A percentile compares a stretch with the other conserved stretches of the same genome.
Evolutionary conservation across 2,888 invertebrate species (phyloP).

Genomic region (Pristionchus maxplancki): DNA sequence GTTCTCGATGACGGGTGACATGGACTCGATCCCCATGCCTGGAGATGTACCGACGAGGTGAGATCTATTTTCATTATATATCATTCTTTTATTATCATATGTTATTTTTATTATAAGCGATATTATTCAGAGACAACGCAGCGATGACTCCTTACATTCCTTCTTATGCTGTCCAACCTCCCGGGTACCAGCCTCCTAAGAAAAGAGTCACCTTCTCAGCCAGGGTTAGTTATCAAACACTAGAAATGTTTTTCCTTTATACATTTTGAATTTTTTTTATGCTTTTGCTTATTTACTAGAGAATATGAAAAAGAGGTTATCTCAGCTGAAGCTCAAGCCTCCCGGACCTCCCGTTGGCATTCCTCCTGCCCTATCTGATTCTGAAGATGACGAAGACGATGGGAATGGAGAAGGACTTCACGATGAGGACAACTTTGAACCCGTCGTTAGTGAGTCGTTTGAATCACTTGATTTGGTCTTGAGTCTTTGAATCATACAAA

Average conservation of each 20-base stretch:
- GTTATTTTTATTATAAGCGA: too few relatives aligned
- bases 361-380: slow-evolving; percentile 65
- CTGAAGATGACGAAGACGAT: slow-evolving; percentile 61
- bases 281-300: too few relatives aligned
- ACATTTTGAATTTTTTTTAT: too few relatives aligned
- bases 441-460: slow-evolving; percentile 36
- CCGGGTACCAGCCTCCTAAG: slow-evolving; percentile 45
- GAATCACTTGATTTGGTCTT: not conserved
- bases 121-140: slow-evolving; percentile 55
- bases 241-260: too few relatives aligned
- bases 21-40: slow-evolving; percentile 69
- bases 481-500: too few relatives aligned
- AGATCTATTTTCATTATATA: not conserved
- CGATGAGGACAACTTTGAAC: slow-evolving; percentile 47
- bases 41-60: slow-evolving; percentile 53
- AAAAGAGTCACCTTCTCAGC: slow-evolving; percentile 30
- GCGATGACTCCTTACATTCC: slow-evolving; percentile 61
- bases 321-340: slow-evolving; percentile 48
- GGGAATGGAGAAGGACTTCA: not conserved
- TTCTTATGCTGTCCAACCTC: slow-evolving; percentile 55
- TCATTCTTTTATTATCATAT: not conserved
- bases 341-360: slow-evolving; percentile 72
- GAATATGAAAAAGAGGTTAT: not conserved
- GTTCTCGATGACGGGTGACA: slow-evolving; percentile 64
- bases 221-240: slow-evolving; percentile 17